phyloP scores from a whole-genome alignment of 2,797 vertebrate species.

The Melanotaenia maccullochi region DNA sequence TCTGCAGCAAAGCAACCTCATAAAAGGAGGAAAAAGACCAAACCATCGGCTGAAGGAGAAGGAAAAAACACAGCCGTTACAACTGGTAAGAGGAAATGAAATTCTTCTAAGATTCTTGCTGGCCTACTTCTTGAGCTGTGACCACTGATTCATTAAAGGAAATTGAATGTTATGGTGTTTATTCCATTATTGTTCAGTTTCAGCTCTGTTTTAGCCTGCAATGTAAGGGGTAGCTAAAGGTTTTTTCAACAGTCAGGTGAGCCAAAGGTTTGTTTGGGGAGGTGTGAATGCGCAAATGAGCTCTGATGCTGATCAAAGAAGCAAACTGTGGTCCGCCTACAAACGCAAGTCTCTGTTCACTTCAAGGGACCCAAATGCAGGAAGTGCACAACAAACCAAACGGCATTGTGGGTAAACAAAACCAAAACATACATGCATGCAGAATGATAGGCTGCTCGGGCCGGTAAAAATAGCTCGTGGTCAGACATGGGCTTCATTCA shows the following conservation, averaged over 20 bases:
- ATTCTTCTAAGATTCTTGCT: not conserved
- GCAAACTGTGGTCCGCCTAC: too few relatives aligned
- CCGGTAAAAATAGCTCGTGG: too few relatives aligned
- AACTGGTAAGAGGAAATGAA: constrained; percentile 42
- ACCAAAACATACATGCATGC: too few relatives aligned
- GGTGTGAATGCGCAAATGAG: too few relatives aligned
- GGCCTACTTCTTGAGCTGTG: not conserved
- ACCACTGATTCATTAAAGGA: not conserved
- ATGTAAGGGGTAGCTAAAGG: not conserved
- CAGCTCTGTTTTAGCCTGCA: not conserved
- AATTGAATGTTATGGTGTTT: not conserved
- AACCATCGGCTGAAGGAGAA: constrained; percentile 34
- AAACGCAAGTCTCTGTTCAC: too few relatives aligned
- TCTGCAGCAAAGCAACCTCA: constrained; percentile 49
- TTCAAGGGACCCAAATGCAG: too few relatives aligned
- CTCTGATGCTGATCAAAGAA: too few relatives aligned
- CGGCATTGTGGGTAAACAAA: too few relatives aligned
- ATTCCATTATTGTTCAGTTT: not conserved
- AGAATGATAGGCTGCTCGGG: too few relatives aligned
- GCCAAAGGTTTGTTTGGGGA: too few relatives aligned
- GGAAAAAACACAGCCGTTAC: constrained; percentile 30
- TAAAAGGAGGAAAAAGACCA: constrained; percentile 53
- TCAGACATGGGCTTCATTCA: too few relatives aligned
- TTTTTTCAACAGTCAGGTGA: not conserved
- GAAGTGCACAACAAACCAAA: too few relatives aligned